A percentile compares a stretch with the other conserved stretches of the same genome.
Conservation (phyloP, 2,888 invertebrate species). For the Thera obeliscata region DNA sequence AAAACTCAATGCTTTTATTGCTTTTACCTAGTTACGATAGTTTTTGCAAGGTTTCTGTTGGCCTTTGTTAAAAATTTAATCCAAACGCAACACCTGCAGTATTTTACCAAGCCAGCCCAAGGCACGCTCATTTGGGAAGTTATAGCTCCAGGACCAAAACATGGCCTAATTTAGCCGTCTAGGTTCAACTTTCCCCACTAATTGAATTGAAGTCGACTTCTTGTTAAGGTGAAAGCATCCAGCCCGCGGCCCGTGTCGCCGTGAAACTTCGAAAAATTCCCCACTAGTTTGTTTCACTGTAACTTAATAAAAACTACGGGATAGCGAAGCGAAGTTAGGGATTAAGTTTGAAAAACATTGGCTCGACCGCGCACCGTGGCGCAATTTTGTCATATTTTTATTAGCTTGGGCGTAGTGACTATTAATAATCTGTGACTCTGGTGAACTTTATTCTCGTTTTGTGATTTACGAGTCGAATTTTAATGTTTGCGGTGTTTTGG, state of each 20-base stretch:
- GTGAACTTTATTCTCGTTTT: conserved; percentile 28
- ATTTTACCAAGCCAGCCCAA: not conserved
- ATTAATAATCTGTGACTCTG: conserved; percentile 20
- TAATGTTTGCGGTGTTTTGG: conserved; percentile 15
- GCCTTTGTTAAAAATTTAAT: not conserved
- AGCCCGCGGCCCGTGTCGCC: conserved; percentile 50
- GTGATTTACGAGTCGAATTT: conserved; percentile 20
- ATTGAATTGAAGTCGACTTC: conserved; percentile 73
- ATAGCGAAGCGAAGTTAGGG: conserved; percentile 59
- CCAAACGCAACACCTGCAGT: not conserved
- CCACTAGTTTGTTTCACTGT: conserved; percentile 74
- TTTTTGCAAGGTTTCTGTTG: not conserved
- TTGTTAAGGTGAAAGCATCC: conserved; percentile 66
- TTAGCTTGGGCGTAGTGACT: conserved; percentile 29
- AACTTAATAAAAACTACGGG: conserved; percentile 74
- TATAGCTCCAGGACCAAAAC: conserved; percentile 27
- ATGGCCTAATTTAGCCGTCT: conserved; percentile 48
- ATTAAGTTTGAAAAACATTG: conserved; percentile 69
- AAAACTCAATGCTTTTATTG: not conserved
- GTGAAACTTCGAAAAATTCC: conserved; percentile 75
- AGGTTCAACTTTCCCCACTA: conserved; percentile 61
- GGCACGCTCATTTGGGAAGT: conserved; percentile 5
- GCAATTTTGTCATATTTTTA: conserved; percentile 55
- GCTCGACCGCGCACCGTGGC: conserved; percentile 41
- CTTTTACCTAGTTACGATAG: too few relatives aligned